phyloP scores from a whole-genome alignment of 2,888 invertebrate genomes.

The Operophtera brumata region DNA sequence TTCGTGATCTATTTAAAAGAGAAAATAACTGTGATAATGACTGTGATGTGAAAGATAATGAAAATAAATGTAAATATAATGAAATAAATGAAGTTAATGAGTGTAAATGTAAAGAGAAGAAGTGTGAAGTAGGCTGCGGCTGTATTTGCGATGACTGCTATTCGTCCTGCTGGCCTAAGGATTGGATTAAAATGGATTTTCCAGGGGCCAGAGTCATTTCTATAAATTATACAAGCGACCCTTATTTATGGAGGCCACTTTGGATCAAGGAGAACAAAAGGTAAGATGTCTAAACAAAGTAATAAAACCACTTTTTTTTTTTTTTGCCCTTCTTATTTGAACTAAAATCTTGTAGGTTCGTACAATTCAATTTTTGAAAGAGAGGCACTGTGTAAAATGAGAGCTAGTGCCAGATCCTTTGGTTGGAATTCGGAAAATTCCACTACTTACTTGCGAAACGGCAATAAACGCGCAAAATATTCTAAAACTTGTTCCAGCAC shows the following conservation, averaged over 20 bases:
- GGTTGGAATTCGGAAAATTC: too few relatives aligned
- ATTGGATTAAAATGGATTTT: conserved; percentile 91
- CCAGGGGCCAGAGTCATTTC: conserved; percentile 89
- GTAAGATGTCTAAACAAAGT: conserved; percentile 53
- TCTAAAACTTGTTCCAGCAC: too few relatives aligned
- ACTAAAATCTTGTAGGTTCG: too few relatives aligned
- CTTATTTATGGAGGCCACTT: conserved; percentile 87
- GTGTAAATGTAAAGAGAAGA: conserved; percentile 44
- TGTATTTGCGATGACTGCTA: conserved; percentile 75
- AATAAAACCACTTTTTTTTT: too few relatives aligned
- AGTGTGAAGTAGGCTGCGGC: conserved; percentile 63
- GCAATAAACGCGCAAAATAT: too few relatives aligned
- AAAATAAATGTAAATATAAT: conserved; percentile 29
- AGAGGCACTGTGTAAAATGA: too few relatives aligned
- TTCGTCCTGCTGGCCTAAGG: conserved; percentile 90
- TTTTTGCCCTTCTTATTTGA: too few relatives aligned
- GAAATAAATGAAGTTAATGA: conserved; percentile 30
- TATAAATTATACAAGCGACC: conserved; percentile 90
- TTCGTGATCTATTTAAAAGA: conserved; percentile 60
- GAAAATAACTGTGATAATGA: conserved; percentile 26
- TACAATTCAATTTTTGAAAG: too few relatives aligned
- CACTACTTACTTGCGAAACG: too few relatives aligned
- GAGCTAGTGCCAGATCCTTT: too few relatives aligned
- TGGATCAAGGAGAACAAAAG: conserved; percentile 86
- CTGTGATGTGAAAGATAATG: conserved; percentile 14